Evolutionary conservation across 2,888 invertebrate genomes (phyloP).

Genomic region (Trachelus iudaicus): DNA sequence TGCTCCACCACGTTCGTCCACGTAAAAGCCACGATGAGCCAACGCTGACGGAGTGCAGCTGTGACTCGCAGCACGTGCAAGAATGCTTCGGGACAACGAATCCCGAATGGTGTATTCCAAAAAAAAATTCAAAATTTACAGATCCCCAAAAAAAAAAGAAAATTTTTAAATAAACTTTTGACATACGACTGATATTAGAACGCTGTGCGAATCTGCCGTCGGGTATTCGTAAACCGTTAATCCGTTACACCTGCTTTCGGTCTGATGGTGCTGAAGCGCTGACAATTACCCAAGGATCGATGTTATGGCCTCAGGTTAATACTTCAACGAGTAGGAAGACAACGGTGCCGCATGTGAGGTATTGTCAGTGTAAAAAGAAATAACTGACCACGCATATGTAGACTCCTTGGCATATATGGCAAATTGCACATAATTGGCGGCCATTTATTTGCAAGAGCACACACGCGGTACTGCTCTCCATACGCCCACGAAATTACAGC

Average conservation of each 20-base stretch:
- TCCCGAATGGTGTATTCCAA: not conserved
- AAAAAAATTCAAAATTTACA: not conserved
- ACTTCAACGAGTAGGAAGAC: constrained; percentile 39
- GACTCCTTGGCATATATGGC: constrained; percentile 39
- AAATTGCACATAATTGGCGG: constrained; percentile 61
- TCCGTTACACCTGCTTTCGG: constrained; percentile 53
- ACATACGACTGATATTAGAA: not conserved
- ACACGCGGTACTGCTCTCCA: constrained; percentile 41
- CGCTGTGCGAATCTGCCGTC: constrained; percentile 21
- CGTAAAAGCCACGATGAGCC: not conserved
- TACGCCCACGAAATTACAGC: constrained; percentile 58
- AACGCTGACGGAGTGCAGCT: constrained; percentile 15
- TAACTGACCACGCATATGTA: constrained; percentile 31
- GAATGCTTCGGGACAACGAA: not conserved
- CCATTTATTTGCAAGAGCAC: constrained; percentile 57
- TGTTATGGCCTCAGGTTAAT: constrained; percentile 55
- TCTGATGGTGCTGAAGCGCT: constrained; percentile 58
- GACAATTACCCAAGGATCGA: constrained; percentile 64
- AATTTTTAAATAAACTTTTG: not conserved
- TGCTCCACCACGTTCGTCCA: constrained; percentile 5
- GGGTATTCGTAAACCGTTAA: constrained; percentile 40
- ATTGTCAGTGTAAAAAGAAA: constrained; percentile 30
- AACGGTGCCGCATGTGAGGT: constrained; percentile 26
- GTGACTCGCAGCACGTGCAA: constrained; percentile 10
- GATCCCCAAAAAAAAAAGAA: not conserved